Percentiles rank a stretch among this genome's conserved stretches.
phyloP scores from a whole-genome alignment of 2,113 vertebrate genomes.

The Cnemophilus loriae region DNA sequence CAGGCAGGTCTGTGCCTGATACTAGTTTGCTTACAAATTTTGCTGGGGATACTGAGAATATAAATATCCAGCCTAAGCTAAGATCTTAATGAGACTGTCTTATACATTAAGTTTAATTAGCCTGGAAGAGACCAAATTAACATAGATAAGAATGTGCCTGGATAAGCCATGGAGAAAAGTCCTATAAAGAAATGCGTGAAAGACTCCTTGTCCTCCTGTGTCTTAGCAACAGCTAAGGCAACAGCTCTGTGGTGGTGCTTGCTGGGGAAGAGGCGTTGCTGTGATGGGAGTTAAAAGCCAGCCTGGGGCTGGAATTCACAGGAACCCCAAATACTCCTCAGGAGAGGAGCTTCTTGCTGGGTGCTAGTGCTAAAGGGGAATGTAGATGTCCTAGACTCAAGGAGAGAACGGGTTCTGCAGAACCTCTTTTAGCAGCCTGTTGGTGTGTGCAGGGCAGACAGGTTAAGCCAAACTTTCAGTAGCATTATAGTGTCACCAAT shows the following conservation, averaged over 20 bases:
- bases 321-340: not conserved
- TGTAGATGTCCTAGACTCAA: not conserved
- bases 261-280: not conserved
- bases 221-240: not conserved
- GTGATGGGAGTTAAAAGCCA: not conserved
- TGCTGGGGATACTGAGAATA: not conserved
- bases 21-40: not conserved
- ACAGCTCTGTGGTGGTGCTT: not conserved
- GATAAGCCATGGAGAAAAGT: not conserved
- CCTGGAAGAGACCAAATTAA: not conserved
- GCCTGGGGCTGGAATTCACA: not conserved
- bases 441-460: not conserved
- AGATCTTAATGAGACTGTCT: not conserved
- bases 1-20: not conserved
- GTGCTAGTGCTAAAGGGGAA: not conserved
- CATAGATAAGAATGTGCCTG: not conserved
- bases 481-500: not conserved
- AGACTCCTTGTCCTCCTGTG: not conserved
- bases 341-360: not conserved
- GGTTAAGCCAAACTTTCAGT: accelerated
- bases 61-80: not conserved
- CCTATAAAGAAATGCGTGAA: not conserved
- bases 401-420: not conserved
- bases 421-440: not conserved
- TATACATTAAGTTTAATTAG: not conserved